Percentiles rank a stretch among this genome's conserved stretches.
Evolutionary conservation across 1,140 invertebrate species (phyloP).

Genomic region (Dendrolimus punctatus): DNA sequence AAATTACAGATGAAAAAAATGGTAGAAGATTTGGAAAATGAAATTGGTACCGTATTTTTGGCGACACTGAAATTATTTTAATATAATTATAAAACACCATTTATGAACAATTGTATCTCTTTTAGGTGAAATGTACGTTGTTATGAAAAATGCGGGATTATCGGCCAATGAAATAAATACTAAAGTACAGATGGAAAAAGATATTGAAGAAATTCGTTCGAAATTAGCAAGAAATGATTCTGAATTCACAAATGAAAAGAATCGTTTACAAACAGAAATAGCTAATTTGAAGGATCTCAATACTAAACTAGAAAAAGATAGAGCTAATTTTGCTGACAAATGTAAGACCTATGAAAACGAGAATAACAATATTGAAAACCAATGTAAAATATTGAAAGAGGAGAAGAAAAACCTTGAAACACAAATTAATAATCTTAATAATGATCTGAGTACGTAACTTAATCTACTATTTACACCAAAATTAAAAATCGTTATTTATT

Average conservation of each 20-base stretch:
- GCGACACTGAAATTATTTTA: neutral
- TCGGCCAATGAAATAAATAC: conserved; percentile 65
- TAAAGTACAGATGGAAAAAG: conserved; percentile 58
- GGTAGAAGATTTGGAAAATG: conserved; percentile 84
- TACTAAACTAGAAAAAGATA: conserved; percentile 63
- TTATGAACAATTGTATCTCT: conserved; percentile 9
- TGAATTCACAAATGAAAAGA: conserved; percentile 69
- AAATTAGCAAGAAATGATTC: conserved; percentile 65
- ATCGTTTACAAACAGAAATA: conserved; percentile 69
- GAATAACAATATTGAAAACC: conserved; percentile 31
- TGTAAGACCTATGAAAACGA: conserved; percentile 64
- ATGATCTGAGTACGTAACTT: conserved; percentile 64
- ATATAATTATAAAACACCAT: neutral
- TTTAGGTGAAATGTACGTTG: conserved; percentile 77
- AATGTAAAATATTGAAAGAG: conserved; percentile 62
- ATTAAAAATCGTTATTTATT: neutral
- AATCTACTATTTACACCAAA: neutral
- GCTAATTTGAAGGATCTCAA: conserved; percentile 64
- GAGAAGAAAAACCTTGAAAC: conserved; percentile 74
- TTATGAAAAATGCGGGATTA: conserved; percentile 74
- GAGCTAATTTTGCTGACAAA: conserved; percentile 63
- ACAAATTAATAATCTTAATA: conserved; percentile 71
- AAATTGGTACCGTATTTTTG: conserved; percentile 74
- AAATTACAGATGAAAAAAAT: conserved; percentile 83
- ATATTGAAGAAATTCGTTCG: conserved; percentile 65